Evolutionary conservation across 1,140 invertebrate species (phyloP), one percentile per base, ranked within the genome.

Genomic region (Pseudomyrmex gracilis): DNA sequence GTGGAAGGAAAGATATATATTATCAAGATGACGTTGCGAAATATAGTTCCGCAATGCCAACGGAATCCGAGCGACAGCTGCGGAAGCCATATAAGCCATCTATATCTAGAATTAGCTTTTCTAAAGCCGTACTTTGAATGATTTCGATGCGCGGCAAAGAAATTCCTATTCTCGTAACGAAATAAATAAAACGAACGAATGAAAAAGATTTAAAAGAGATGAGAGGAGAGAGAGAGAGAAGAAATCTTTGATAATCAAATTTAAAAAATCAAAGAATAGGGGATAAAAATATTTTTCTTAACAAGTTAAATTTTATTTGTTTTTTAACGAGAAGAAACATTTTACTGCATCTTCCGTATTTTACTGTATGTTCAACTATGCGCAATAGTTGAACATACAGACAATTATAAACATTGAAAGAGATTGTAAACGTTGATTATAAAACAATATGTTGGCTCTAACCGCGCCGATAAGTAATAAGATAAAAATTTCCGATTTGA

Each of bases 1-100:
- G 34, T n/a, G 45, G n/a, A 68, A 43, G 13, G 34, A 82, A 45
- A 55, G 45, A 4, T n/a, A 15, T n/a, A 15, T 43, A 66, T 60
- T 78, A 60, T 66, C 47, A 60, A 74, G 60, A 82, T 82, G 78
- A 82, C 78, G 13, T 13, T 61, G 78, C 78, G 45, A 45, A 74
- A 82, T 74, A 51, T n/a, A 45, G 24, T 82, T 53, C 49, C 71
- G 53, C 45, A 20, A 15, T 70, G 60, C 70, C 13, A 74, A 58
- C 24, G 78, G 60, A 53, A 73, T 20, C 24, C 61, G 24, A 63
- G 22, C 78, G 60, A 82, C 78, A 82, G 78, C 78, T 82, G 78
- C 70, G 67, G 70, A 47, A 82, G 70, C 20, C n/a, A 64, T 34
- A 34, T 78, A 84, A 78, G 51, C 53, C 45, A 43, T 78, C 74